Evolutionary conservation across 35 echinoderm and acorn worm genomes (phyloP).

Genomic region (Ptychodera flava): DNA sequence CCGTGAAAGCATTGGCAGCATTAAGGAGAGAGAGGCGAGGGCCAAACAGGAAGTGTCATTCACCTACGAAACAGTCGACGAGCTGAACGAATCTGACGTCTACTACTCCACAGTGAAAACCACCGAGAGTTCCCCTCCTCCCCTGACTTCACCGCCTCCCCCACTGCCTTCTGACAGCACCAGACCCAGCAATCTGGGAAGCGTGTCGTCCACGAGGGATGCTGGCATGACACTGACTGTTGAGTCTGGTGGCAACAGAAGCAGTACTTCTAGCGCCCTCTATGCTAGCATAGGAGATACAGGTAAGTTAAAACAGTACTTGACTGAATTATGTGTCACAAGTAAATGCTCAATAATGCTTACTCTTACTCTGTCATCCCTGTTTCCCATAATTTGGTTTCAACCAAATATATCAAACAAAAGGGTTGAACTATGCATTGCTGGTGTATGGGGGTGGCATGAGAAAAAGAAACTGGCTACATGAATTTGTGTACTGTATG

Average conservation of each 20-base stretch:
- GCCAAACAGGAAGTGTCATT: background rate
- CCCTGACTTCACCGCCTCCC: too few species aligned
- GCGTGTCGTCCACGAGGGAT: background rate
- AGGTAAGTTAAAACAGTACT: too few species aligned
- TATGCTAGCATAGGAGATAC: background rate
- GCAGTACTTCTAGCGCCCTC: background rate
- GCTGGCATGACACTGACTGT: background rate
- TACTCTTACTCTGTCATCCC: too few species aligned
- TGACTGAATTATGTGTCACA: too few species aligned
- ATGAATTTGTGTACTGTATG: too few species aligned
- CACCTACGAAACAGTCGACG: background rate
- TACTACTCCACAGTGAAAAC: background rate
- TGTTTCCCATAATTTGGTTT: too few species aligned
- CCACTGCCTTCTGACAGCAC: background rate
- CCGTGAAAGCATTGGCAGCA: background rate
- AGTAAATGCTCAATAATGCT: too few species aligned
- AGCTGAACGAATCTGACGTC: background rate
- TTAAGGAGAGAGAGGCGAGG: background rate
- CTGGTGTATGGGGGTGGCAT: too few species aligned
- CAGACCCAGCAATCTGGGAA: background rate
- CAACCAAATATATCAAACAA: too few species aligned
- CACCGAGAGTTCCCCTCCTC: background rate
- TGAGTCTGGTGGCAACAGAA: background rate
- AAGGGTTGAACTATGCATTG: too few species aligned
- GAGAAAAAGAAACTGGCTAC: too few species aligned